Evolutionary conservation across 2,888 invertebrate species (phyloP).

Genomic region (Folsomia manolachei): DNA sequence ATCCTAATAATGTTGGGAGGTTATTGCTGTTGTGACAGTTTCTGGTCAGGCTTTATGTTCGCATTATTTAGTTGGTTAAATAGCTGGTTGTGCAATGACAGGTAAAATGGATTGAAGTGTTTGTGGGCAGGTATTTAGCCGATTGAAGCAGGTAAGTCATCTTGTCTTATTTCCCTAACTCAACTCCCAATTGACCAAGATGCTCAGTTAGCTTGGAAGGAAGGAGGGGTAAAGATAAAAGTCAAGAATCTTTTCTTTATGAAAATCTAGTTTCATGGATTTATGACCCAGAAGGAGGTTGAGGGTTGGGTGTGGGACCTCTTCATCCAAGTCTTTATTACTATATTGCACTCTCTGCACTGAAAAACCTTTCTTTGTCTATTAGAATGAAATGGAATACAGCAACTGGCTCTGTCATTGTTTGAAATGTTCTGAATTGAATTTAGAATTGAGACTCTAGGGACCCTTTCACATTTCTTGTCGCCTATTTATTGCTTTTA

Average conservation of each 20-base stretch:
- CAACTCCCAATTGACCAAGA: too few species aligned
- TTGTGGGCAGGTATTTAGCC: background rate
- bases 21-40: constrained; percentile 18
- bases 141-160: background rate
- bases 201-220: too few species aligned
- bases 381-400: too few species aligned
- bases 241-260: too few species aligned
- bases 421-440: too few species aligned
- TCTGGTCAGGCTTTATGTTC: constrained; percentile 10
- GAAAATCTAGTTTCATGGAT: too few species aligned
- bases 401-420: too few species aligned
- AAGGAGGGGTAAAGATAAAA: too few species aligned
- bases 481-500: background rate
- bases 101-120: background rate
- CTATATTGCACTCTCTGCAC: background rate
- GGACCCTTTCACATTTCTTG: background rate
- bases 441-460: background rate
- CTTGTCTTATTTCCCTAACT: too few species aligned
- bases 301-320: background rate
- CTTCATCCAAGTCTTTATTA: background rate
- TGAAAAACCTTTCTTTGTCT: too few species aligned
- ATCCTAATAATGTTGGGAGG: too few species aligned
- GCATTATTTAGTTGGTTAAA: background rate
- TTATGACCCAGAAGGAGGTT: background rate
- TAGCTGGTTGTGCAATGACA: background rate